These are phyloP conservation scores for Zoanthus gigantus DNA, from an alignment of 92 coral and sea anemone genomes.

Conservation along the genomic window DNA sequence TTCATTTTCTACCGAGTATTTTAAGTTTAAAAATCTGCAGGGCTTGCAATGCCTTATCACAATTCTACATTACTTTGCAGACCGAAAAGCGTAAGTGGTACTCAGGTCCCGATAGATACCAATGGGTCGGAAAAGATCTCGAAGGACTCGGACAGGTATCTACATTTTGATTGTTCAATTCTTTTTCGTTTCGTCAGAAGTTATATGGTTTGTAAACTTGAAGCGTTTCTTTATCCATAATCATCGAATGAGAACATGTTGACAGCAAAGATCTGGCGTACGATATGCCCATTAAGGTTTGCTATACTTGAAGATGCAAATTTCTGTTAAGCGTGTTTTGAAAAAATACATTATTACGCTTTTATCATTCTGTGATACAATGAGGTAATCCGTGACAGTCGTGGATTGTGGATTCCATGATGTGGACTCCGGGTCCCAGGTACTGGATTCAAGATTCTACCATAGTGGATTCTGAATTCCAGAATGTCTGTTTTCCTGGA, in stretches of 20 bases:
- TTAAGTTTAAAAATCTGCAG: background rate
- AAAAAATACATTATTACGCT: too few relatives aligned
- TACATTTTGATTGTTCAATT: background rate
- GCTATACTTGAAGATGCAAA: too few relatives aligned
- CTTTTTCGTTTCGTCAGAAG: background rate
- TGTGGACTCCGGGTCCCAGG: too few relatives aligned
- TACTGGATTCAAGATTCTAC: too few relatives aligned
- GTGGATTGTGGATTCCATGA: too few relatives aligned
- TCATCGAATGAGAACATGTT: background rate
- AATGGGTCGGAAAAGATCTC: conserved; percentile 89
- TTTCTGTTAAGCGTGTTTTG: too few relatives aligned
- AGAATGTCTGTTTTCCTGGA: too few relatives aligned
- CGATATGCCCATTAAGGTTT: too few relatives aligned
- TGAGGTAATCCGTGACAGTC: too few relatives aligned
- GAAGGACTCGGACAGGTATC: conserved; percentile 75
- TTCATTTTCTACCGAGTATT: background rate
- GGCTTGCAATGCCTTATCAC: background rate
- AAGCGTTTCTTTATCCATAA: background rate
- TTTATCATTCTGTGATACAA: too few relatives aligned
- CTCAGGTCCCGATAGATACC: conserved; percentile 90
- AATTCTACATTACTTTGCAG: conserved; percentile 9
- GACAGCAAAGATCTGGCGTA: background rate
- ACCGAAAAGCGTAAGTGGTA: conserved; percentile 92
- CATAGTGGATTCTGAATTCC: too few relatives aligned
- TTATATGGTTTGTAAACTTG: background rate